phyloP scores from a whole-genome alignment of 2,113 vertebrate species.

The Ursus arctos region DNA sequence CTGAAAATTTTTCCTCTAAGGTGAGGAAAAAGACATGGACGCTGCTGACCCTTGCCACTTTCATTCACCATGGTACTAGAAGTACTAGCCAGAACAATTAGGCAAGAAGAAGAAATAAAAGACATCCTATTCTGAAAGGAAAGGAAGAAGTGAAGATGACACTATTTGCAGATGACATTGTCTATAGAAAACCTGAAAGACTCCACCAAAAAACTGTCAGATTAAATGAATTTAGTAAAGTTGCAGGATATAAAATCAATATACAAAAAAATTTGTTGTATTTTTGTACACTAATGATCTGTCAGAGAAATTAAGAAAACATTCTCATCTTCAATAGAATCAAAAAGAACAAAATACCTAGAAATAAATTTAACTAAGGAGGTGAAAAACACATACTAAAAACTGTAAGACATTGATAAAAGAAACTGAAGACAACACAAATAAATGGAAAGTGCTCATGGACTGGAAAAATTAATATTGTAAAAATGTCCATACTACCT shows the following conservation, averaged over 20 bases:
- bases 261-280: background rate
- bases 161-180: background rate
- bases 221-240: background rate
- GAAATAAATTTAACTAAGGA: background rate
- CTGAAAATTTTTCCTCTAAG: background rate
- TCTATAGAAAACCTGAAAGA: background rate
- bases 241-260: background rate
- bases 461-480: background rate
- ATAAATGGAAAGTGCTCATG: background rate
- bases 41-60: background rate
- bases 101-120: background rate
- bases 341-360: background rate
- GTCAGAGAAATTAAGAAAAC: background rate
- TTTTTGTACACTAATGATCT: background rate
- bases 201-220: background rate
- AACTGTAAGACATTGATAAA: background rate
- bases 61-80: background rate
- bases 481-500: background rate
- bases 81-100: background rate
- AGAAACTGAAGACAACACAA: background rate
- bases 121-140: background rate
- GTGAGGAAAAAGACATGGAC: background rate
- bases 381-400: background rate
- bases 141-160: background rate
- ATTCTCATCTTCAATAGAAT: background rate